Percentiles rank a stretch among this genome's conserved stretches.
Evolutionary conservation across 2,113 vertebrate species (phyloP).

Genomic region (Dipodomys merriami): DNA sequence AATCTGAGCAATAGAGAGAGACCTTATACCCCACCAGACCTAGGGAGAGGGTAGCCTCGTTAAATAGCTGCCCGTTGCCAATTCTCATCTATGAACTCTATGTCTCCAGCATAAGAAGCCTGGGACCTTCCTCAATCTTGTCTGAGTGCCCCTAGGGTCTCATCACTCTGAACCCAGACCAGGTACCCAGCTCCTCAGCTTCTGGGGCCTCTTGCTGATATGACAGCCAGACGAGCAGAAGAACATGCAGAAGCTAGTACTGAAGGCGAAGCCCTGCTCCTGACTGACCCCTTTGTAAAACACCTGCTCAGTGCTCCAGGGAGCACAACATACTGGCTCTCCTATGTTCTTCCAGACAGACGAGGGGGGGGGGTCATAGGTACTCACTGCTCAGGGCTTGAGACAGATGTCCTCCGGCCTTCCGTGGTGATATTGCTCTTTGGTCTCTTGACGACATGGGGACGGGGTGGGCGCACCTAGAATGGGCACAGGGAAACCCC

Average conservation of each 20-base stretch:
- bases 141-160: background rate
- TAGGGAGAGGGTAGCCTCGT: background rate
- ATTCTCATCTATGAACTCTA: background rate
- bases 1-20: background rate
- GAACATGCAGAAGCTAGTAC: background rate
- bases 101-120: background rate
- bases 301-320: background rate
- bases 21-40: background rate
- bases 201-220: background rate
- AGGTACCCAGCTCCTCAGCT: background rate
- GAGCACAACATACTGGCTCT: background rate
- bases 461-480: slow-evolving; percentile 92
- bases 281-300: background rate
- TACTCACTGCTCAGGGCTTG: slow-evolving; percentile 91
- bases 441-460: slow-evolving; percentile 92
- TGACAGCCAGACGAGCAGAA: background rate
- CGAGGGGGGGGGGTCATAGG: background rate
- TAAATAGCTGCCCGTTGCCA: background rate
- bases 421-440: slow-evolving; percentile 91
- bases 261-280: background rate
- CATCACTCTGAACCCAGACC: background rate
- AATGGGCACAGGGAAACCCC: slow-evolving; percentile 39
- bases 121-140: slow-evolving; percentile 8
- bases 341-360: accelerated
- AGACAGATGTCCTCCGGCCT: slow-evolving; percentile 83